Evolutionary conservation across 2,797 vertebrate species (phyloP), one percentile per base, ranked within the genome.

Genomic region (Poecile montanus): DNA sequence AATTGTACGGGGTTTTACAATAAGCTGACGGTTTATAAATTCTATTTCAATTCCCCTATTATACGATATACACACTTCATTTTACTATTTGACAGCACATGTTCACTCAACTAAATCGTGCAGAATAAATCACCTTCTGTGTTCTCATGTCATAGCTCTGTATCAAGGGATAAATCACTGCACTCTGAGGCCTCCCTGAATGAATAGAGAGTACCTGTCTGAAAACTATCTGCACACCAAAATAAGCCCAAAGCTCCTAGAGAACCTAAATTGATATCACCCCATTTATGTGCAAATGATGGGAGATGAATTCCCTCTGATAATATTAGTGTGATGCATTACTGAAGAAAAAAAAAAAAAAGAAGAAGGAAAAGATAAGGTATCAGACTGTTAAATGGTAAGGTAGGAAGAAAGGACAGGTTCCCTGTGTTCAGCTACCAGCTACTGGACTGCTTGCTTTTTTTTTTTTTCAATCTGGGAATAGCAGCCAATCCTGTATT

Each of bases 251-350:
- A 38, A 54, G 25, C 8, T 86, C 56, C n/a, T n/a, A 51, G 36
- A 81, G 54, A 72, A 90, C 72, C 36, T 91, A 60, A 85, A 67
- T 0, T 72, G 65, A 77, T 82, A 73, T 22, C 71, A 16, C 4
- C 25, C 42, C 10, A 80, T 93, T 95, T 93, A 85, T 77, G 68
- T 89, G 89, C 63, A 95, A 94, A 95, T 91, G 25, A 74, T 45
- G 54, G 7, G 58, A 87, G 70, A 80, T 92, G 10, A 88, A 85
- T 67, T 85, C 36, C 25, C 44, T 22, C 36, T 76, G 83, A 87
- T 82, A 84, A 63, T 68, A 85, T 40, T 79, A 51, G n/a, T 62
- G 45, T 17, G 32, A 74, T 67, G 36, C 45, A 74, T 72, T 88
- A 83, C 42, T 40, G 44, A 10, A 32, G 22, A 72, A 16, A 29